phyloP scores from a whole-genome alignment of 2,113 vertebrate species.

The Dicrurus megarhynchus region DNA sequence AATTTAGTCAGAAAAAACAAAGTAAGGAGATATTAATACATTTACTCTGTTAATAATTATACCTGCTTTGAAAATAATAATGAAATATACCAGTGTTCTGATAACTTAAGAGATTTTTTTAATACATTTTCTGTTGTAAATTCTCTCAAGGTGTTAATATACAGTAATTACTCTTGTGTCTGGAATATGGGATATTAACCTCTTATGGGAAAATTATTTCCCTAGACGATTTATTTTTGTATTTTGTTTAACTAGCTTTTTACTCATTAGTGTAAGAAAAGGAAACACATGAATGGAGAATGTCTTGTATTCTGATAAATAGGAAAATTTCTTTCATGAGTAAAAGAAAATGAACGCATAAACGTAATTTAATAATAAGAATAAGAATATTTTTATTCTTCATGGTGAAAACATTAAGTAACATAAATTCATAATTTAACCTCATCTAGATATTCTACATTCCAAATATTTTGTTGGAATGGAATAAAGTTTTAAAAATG shows the following conservation, averaged over 20 bases:
- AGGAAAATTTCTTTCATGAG: not conserved
- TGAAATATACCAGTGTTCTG: not conserved
- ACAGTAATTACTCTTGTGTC: not conserved
- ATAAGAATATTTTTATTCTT: too few relatives aligned
- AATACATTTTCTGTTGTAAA: not conserved
- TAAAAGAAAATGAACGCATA: not conserved
- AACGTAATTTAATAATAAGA: too few relatives aligned
- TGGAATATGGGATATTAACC: not conserved
- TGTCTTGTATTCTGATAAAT: not conserved
- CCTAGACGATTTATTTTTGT: conserved; percentile 1
- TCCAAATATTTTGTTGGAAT: not conserved
- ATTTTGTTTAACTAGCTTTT: not conserved
- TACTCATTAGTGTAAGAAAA: not conserved
- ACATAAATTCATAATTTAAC: not conserved
- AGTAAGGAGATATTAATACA: not conserved
- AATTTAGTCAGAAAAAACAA: not conserved
- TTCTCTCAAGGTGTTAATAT: conserved; percentile 1
- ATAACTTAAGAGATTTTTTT: not conserved
- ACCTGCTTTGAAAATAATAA: not conserved
- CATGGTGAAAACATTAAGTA: not conserved
- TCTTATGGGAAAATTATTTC: not conserved
- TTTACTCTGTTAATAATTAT: not conserved
- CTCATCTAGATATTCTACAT: not conserved
- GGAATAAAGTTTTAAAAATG: not conserved
- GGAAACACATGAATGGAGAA: not conserved